These are phyloP conservation scores for Formicarius rufipectus DNA, from an alignment of 2,113 vertebrate genomes.

Conservation along the genomic window DNA sequence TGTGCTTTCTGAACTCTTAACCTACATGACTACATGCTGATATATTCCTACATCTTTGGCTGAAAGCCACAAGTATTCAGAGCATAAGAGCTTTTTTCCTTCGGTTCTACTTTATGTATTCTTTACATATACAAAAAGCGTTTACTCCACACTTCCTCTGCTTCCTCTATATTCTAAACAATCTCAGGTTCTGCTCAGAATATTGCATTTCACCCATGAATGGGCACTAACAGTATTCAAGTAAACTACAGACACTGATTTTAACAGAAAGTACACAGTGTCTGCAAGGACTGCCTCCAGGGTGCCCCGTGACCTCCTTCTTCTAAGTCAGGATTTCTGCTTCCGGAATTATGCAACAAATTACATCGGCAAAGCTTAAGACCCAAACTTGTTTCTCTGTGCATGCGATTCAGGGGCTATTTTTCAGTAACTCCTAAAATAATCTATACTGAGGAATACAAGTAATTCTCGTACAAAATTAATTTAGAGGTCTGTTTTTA, in stretches of 20 bases:
- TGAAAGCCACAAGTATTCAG: background rate
- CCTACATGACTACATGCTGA: background rate
- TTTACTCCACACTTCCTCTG: background rate
- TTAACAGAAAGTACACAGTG: background rate
- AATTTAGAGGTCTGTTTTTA: background rate
- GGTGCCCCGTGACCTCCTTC: background rate
- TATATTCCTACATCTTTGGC: background rate
- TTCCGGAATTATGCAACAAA: slow-evolving; percentile 25
- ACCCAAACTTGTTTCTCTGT: background rate
- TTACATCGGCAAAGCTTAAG: background rate
- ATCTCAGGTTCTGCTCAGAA: background rate
- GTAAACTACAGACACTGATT: background rate
- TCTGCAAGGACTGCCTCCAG: background rate
- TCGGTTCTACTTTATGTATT: background rate
- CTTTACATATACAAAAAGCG: background rate
- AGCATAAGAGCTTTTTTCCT: background rate
- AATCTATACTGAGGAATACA: background rate
- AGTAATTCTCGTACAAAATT: background rate
- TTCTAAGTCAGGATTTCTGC: slow-evolving; percentile 16
- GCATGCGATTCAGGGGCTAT: background rate
- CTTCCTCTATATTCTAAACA: background rate
- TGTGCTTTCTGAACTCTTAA: background rate
- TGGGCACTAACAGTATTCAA: background rate
- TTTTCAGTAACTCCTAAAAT: background rate
- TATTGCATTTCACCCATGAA: background rate